Base-by-base conservation (phyloP, 2,888 invertebrate genomes). In the Cryptus viduatorius region DNA sequence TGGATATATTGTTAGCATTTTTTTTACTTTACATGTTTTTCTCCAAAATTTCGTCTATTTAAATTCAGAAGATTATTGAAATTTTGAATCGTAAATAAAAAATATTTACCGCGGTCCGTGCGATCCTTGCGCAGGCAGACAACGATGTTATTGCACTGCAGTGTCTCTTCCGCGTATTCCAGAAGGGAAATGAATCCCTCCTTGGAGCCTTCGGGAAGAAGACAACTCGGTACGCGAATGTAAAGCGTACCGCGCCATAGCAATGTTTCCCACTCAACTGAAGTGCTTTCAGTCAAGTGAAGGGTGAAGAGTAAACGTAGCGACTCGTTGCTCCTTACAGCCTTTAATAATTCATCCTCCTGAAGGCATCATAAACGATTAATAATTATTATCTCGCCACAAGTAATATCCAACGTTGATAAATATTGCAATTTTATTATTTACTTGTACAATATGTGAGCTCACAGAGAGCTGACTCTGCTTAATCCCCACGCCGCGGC, bases 151-250 rank as follows among this genome's bases (percentile, higher is more conserved):
- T 95, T 95, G 94, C 98, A 98, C 86, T 96, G 96, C 76, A 99
- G 96, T 87, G 97, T 96, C 93, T 99, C 99, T 94, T 99, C 99
- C 76, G 98, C 99, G 93, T 98, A 98, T 95, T 99, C 99, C 90
- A 99, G 95, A 76, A 99, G 95, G 67, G 98, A 96, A 91, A 99
- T 96, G 94, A 99, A 98, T 88, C 98, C 98, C 94, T 99, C 98
- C 94, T 98, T 98, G 89, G 98, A 98, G 90, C 98, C 97, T 91
- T 97, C 98, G 4, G 98, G 97, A 87, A 98, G 96, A 87, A 98
- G 96, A 85, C 97, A 96, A 85, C 96, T 96, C 68, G 98, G 98
- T 91, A 99, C 96, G 88, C 98, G 97, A 90, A 99, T 97, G 94
- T 98, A 99, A 89, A 99, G 96, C 88, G 96, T 96, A 86, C 96